A percentile compares a stretch with the other conserved stretches of the same genome.
These are phyloP conservation scores for Macaria notata DNA, from an alignment of 2,888 invertebrate genomes.

Conservation along the genomic window DNA sequence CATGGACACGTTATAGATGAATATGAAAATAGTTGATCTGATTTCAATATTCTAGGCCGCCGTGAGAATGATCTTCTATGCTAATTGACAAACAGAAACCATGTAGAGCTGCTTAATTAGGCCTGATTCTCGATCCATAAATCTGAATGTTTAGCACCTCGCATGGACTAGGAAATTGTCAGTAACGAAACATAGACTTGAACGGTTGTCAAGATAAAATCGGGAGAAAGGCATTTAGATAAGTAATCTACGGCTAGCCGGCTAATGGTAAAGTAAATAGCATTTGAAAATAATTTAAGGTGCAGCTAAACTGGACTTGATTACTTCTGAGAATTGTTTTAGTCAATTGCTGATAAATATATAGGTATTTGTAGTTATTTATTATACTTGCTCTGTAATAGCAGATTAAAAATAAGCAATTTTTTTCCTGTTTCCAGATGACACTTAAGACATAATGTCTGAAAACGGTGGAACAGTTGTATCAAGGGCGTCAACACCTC, in stretches of 20 bases:
- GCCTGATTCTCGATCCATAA: constrained; percentile 74
- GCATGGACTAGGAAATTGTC: constrained; percentile 24
- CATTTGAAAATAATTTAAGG: constrained; percentile 20
- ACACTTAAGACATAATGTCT: constrained; percentile 66
- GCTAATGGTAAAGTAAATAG: constrained; percentile 32
- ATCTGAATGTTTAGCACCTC: constrained; percentile 65
- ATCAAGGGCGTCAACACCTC: constrained; percentile 77
- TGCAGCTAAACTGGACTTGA: constrained; percentile 7
- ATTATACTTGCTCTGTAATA: too few species aligned
- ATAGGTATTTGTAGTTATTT: not conserved
- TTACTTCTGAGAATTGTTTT: constrained; percentile 20
- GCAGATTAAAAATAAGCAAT: too few species aligned
- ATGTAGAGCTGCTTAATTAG: constrained; percentile 71
- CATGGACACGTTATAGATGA: constrained; percentile 30
- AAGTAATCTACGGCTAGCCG: constrained; percentile 39
- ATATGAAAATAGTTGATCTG: constrained; percentile 40
- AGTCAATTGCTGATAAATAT: not conserved
- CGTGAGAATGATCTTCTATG: constrained; percentile 59
- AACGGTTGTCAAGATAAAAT: constrained; percentile 41
- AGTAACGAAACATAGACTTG: constrained; percentile 26
- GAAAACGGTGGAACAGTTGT: constrained; percentile 72
- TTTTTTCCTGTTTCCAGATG: constrained; percentile 62
- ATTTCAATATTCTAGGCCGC: constrained; percentile 42
- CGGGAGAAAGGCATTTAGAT: constrained; percentile 59
- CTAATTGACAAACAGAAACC: constrained; percentile 54